Base-by-base conservation (phyloP, 1,140 invertebrate species). In the Agrilus planipennis region DNA sequence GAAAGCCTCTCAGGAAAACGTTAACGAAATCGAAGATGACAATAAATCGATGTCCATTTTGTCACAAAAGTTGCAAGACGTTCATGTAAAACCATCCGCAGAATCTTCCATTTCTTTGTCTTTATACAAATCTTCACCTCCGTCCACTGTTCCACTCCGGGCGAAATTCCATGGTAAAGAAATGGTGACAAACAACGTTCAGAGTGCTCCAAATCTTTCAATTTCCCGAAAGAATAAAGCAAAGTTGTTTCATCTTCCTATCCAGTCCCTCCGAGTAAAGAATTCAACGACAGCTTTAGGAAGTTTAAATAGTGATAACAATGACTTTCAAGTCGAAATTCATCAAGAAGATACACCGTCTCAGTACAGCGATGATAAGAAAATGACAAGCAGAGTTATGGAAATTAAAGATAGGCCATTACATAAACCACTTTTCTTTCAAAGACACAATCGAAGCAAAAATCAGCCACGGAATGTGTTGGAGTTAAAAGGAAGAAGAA, bases 81-180 rank as follows among this genome's bases (percentile, higher is more conserved):
- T 61, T 47, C 57, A 57, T 34, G 29, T 61, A 37, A 21, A 36
- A 21, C 47, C 49, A 21, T 44, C 45, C 62, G 49, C 63, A 63
- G 44, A 63, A 58, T 18, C 62, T 43, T 34, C 62, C 54, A 20
- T 55, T 53, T 37, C 51, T 12, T 51, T 61, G 23, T 63, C 76
- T 30, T 70, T 75, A 10, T 84, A 78, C 47, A 80, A 79, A 2
- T 80, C 79, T 6, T 82, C 81, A 10, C 81, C 83, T 12, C 82
- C 83, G 15, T 84, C 83, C 16, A 85, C 81, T 10, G 81, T 80
- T 1, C 82, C 82, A 11, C 60, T 86, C 42, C 81, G 83, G 2
- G 74, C 79, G 41, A 86, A 86, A 61, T 86, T 85, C 64, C 79
- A 82, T 50, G 68, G 72, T 18, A 80, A 77, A 53, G 75, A 77